These are phyloP conservation scores for Tachuris rubrigastra DNA, from an alignment of 2,113 vertebrate species.

Conservation along the genomic window DNA sequence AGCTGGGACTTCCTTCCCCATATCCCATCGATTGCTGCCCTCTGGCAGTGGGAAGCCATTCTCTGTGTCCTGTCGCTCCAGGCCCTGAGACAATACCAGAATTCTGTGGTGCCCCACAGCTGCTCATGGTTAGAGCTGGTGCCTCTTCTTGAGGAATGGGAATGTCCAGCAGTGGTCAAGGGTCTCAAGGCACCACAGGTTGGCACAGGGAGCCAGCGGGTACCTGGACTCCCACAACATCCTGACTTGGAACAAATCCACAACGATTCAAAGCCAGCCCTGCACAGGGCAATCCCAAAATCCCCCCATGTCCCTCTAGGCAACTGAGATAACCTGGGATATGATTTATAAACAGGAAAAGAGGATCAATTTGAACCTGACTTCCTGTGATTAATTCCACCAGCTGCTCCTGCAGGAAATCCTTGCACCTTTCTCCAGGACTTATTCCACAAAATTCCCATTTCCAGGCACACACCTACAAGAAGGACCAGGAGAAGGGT, in stretches of 20 bases:
- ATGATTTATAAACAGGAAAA: accelerated
- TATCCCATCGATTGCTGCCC: background rate
- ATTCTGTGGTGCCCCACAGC: background rate
- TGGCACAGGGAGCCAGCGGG: background rate
- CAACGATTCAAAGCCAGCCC: background rate
- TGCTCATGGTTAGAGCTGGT: background rate
- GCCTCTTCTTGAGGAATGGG: background rate
- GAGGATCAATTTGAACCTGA: accelerated
- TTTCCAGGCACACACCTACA: background rate
- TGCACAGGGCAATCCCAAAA: background rate
- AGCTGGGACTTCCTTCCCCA: accelerated
- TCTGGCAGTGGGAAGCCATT: background rate
- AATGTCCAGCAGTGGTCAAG: background rate
- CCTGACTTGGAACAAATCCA: background rate
- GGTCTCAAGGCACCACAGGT: background rate
- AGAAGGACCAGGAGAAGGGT: background rate
- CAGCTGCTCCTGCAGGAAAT: background rate
- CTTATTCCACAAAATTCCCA: accelerated
- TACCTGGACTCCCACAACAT: background rate
- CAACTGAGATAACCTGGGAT: background rate
- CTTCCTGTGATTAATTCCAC: accelerated
- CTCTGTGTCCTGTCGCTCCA: background rate
- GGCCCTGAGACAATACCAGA: background rate
- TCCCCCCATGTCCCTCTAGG: background rate
- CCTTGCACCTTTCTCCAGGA: accelerated